Evolutionary conservation across 92 coral and sea anemone species (phyloP).

Genomic region (Actinostola sp.): DNA sequence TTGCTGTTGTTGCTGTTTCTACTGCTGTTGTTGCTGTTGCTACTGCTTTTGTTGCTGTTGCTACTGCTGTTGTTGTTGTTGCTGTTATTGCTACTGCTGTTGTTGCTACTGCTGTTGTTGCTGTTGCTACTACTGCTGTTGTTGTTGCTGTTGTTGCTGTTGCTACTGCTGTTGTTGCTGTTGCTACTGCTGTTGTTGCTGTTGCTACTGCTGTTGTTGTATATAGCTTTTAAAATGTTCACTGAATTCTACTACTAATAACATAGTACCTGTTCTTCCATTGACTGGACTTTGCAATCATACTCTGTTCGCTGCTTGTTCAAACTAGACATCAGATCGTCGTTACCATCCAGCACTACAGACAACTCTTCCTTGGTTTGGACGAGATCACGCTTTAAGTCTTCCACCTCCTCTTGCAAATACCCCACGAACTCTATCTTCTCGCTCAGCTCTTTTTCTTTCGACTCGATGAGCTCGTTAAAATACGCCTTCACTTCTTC

Average conservation of each 20-base stretch:
- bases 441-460: slow-evolving; percentile 26
- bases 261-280: slow-evolving; percentile 35
- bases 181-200: too few species aligned
- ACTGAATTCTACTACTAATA: too few species aligned
- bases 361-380: slow-evolving; percentile 23
- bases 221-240: too few species aligned
- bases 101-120: neutral
- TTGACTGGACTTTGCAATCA: slow-evolving; percentile 22
- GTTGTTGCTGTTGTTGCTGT: neutral
- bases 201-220: too few species aligned
- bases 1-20: neutral
- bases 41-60: neutral
- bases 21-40: neutral
- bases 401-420: slow-evolving; percentile 49
- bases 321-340: slow-evolving; percentile 52
- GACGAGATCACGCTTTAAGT: slow-evolving; percentile 33
- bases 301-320: slow-evolving; percentile 46
- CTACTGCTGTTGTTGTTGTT: neutral
- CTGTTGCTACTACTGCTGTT: neutral
- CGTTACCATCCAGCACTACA: slow-evolving; percentile 10
- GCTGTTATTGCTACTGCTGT: neutral
- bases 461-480: slow-evolving; percentile 23
- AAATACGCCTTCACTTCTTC: slow-evolving; percentile 19
- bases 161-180: too few species aligned
- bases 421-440: slow-evolving; percentile 37